phyloP scores from a whole-genome alignment of 2,797 vertebrate species.

The Eulemur albifrons region DNA sequence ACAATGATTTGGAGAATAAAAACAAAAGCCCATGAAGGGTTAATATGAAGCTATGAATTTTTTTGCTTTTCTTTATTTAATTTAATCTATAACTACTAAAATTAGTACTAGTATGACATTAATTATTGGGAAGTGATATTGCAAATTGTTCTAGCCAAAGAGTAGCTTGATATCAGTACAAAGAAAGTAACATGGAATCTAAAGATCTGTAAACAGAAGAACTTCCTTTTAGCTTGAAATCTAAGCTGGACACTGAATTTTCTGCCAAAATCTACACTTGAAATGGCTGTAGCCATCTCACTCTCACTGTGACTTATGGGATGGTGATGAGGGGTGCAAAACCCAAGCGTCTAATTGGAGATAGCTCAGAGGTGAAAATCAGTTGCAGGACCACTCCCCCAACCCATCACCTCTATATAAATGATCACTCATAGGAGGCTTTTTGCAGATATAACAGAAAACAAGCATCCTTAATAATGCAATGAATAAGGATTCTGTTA shows the following conservation, averaged over 20 bases:
- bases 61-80: not conserved
- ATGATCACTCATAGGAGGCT: not conserved
- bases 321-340: not conserved
- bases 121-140: not conserved
- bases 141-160: not conserved
- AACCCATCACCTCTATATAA: not conserved
- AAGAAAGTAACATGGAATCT: not conserved
- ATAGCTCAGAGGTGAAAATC: not conserved
- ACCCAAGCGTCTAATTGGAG: not conserved
- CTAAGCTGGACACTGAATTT: not conserved
- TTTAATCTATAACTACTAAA: not conserved
- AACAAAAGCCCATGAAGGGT: not conserved
- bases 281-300: not conserved
- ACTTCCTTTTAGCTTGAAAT: not conserved
- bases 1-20: conserved; percentile 38
- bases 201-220: not conserved
- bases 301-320: not conserved
- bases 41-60: not conserved
- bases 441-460: conserved; percentile 35
- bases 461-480: not conserved
- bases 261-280: conserved; percentile 21
- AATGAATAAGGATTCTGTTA: not conserved
- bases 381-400: not conserved
- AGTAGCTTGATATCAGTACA: not conserved
- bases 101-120: not conserved